Conservation (phyloP, 30 jellyfish, hydroid and myxozoan genomes). For the Sanderia malayensis region DNA sequence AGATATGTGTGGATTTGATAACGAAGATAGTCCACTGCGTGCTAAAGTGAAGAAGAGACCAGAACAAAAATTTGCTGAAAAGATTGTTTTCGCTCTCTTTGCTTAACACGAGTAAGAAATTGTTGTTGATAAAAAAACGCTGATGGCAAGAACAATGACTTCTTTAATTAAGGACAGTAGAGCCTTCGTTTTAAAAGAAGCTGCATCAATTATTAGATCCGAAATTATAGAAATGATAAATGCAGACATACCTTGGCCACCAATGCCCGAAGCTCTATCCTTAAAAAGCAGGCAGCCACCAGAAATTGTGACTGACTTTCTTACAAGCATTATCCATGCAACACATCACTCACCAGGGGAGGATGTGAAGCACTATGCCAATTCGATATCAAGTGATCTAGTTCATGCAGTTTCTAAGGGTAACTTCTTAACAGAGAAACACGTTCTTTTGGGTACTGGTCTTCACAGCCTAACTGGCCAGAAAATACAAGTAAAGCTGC, state of each 20-base stretch:
- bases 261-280: conserved; percentile 33
- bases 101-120: conserved; percentile 37
- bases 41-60: conserved; percentile 33
- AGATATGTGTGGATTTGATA: conserved; percentile 22
- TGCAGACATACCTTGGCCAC: conserved; percentile 38
- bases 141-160: conserved; percentile 18
- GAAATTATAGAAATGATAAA: conserved; percentile 28
- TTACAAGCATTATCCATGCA: conserved; percentile 22
- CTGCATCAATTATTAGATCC: conserved; percentile 7
- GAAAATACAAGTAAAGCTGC: conserved; percentile 21
- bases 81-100: conserved; percentile 23
- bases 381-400: conserved; percentile 17
- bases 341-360: conserved; percentile 28
- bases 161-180: conserved; percentile 29
- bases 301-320: conserved; percentile 20
- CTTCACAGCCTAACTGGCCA: conserved; percentile 43
- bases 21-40: conserved; percentile 23
- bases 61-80: conserved; percentile 28
- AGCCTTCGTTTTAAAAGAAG: not conserved
- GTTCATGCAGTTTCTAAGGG: conserved; percentile 42
- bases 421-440: conserved; percentile 17
- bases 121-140: conserved; percentile 12
- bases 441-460: conserved; percentile 30
- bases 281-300: conserved; percentile 19
- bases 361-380: conserved; percentile 8